phyloP scores from a whole-genome alignment of 2,113 vertebrate genomes.

The Cnemophilus loriae region DNA sequence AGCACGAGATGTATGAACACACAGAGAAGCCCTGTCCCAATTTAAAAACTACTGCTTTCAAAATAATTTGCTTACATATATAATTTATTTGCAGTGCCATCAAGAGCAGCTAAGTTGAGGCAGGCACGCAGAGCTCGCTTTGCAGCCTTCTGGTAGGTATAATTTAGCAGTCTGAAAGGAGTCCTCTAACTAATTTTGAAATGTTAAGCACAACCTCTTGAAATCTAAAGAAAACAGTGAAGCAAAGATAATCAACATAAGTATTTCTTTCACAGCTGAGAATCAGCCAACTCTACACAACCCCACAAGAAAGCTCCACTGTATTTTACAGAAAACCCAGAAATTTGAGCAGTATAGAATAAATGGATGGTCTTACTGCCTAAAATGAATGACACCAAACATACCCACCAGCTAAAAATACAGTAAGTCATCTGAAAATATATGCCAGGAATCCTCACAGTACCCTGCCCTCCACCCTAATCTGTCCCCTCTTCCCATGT shows the following conservation, averaged over 20 bases:
- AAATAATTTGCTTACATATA: not conserved
- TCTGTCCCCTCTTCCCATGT: not conserved
- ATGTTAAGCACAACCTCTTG: conserved; percentile 22
- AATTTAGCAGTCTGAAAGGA: conserved; percentile 1
- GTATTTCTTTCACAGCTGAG: not conserved
- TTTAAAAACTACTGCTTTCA: not conserved
- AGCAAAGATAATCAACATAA: not conserved
- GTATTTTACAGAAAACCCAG: not conserved
- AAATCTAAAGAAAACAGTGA: conserved; percentile 12
- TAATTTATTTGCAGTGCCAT: not conserved
- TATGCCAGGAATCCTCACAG: not conserved
- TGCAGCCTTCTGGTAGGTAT: not conserved
- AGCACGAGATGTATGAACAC: not conserved
- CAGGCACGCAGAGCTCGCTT: not conserved
- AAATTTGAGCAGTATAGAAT: not conserved
- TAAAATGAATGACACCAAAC: conserved; percentile 3
- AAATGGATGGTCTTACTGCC: not conserved
- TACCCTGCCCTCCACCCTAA: not conserved
- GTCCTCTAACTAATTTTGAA: not conserved
- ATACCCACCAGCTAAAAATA: conserved; percentile 46
- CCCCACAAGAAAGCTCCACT: not conserved
- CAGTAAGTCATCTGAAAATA: not conserved
- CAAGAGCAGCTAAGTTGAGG: not conserved
- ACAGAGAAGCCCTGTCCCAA: not conserved
- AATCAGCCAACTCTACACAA: not conserved